Evolutionary conservation across 92 coral and sea anemone genomes (phyloP).

Genomic region (Phymanthus crucifer): DNA sequence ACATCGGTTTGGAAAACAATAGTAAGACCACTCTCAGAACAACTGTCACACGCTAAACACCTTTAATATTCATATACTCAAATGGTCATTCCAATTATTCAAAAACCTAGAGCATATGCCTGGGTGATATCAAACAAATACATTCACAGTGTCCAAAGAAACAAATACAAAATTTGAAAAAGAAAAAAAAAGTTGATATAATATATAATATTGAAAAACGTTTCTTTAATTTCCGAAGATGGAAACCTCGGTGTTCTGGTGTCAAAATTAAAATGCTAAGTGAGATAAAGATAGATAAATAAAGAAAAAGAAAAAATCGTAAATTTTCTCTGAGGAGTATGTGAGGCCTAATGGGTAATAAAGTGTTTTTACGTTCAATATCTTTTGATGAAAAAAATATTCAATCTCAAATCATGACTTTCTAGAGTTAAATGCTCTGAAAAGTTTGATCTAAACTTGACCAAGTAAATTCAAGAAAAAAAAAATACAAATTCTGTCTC

Average conservation of each 20-base stretch:
- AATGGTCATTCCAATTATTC: background rate
- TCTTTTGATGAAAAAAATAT: too few relatives aligned
- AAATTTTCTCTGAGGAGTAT: too few relatives aligned
- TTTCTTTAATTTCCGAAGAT: too few relatives aligned
- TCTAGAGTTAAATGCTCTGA: too few relatives aligned
- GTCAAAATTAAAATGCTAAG: too few relatives aligned
- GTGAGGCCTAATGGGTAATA: too few relatives aligned
- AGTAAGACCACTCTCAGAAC: background rate
- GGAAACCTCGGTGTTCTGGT: too few relatives aligned
- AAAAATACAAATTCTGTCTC: background rate
- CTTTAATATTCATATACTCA: background rate
- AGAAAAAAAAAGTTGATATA: background rate
- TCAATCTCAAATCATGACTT: too few relatives aligned
- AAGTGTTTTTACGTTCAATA: too few relatives aligned
- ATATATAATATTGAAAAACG: background rate
- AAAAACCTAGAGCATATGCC: background rate
- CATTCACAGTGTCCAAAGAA: background rate
- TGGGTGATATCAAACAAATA: background rate
- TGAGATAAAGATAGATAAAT: too few relatives aligned
- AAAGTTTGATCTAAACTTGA: too few relatives aligned
- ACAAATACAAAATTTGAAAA: background rate
- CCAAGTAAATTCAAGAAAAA: background rate
- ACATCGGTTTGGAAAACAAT: background rate
- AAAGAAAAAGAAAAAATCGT: too few relatives aligned
- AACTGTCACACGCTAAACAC: slow-evolving; percentile 4